Conservation (phyloP, 2,888 invertebrate genomes). For the Steromphala cineraria region DNA sequence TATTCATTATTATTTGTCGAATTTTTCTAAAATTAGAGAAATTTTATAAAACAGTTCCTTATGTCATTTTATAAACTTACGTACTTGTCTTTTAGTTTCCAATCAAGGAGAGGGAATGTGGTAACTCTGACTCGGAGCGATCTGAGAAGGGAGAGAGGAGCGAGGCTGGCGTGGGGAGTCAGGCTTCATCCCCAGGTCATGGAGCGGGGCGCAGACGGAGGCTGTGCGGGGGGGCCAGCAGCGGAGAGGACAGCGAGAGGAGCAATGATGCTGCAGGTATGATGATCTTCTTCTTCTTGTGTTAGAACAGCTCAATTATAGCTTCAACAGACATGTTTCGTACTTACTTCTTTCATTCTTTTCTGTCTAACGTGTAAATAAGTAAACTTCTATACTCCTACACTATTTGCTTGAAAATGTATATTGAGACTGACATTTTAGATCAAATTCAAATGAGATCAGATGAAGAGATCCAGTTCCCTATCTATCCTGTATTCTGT, state of each 20-base stretch:
- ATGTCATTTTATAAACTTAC: no score
- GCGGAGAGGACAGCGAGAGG: slow-evolving; percentile 95
- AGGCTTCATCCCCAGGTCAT: slow-evolving; percentile 34
- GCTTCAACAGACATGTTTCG: no score
- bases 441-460: neutral
- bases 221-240: slow-evolving; percentile 73
- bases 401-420: no score
- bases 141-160: slow-evolving; percentile 39
- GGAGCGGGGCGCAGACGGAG: slow-evolving; percentile 48
- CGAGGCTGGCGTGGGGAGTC: slow-evolving; percentile 34
- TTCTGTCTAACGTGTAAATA: no score
- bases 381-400: no score
- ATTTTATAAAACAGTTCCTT: no score
- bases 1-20: no score
- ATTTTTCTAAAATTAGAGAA: no score
- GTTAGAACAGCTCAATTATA: no score
- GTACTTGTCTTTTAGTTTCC: slow-evolving; percentile 10
- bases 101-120: slow-evolving; percentile 8
- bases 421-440: no score
- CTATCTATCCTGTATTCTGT: no score
- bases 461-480: neutral
- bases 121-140: slow-evolving; percentile 48
- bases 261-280: slow-evolving; percentile 82
- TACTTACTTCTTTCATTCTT: no score
- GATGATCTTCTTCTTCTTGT: neutral